Evolutionary conservation across 2,797 vertebrate genomes (phyloP).

Genomic region (Cetoscarus ocellatus): DNA sequence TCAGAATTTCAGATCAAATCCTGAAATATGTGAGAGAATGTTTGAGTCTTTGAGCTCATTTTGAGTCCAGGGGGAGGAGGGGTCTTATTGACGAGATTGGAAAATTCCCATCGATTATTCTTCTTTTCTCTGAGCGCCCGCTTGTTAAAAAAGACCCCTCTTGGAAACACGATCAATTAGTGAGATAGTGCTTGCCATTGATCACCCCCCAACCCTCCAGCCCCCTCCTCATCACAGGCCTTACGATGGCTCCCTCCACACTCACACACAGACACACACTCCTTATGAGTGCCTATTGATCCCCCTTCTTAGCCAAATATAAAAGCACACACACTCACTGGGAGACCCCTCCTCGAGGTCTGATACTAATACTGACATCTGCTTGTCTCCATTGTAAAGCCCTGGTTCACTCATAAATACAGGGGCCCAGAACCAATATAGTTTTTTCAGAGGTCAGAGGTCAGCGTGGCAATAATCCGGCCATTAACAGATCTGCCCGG

Average conservation of each 20-base stretch:
- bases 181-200: constrained; percentile 86
- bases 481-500: constrained; percentile 67
- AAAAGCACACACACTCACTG: constrained; percentile 66
- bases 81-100: constrained; percentile 80
- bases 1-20: constrained; percentile 8
- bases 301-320: constrained; percentile 72
- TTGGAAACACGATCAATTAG: constrained; percentile 87
- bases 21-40: background rate
- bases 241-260: constrained; percentile 73
- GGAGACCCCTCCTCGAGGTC: constrained; percentile 50
- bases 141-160: constrained; percentile 83
- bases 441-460: constrained; percentile 69
- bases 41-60: constrained; percentile 42
- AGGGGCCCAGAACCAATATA: constrained; percentile 77
- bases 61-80: constrained; percentile 51
- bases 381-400: constrained; percentile 80
- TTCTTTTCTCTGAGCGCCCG: constrained; percentile 74
- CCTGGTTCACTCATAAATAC: constrained; percentile 74
- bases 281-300: constrained; percentile 84
- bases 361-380: constrained; percentile 79
- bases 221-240: constrained; percentile 50
- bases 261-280: constrained; percentile 33
- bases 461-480: constrained; percentile 71
- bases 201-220: constrained; percentile 59
- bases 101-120: constrained; percentile 86